A percentile compares a stretch with the other conserved stretches of the same genome.
Evolutionary conservation across 1,140 invertebrate genomes (phyloP).

Genomic region (Euschistus heros): DNA sequence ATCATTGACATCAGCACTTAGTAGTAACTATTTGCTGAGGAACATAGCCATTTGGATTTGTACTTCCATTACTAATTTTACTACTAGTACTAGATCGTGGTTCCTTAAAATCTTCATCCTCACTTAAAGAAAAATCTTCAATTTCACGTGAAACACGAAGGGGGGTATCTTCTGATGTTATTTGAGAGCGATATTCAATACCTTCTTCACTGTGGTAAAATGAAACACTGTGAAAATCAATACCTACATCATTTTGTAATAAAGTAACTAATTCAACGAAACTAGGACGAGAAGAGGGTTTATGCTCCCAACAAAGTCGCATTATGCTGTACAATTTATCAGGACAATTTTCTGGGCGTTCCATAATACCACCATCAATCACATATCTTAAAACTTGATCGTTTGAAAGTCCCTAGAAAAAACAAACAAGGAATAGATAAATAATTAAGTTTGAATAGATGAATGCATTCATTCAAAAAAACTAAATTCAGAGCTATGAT

Average conservation of each 20-base stretch:
- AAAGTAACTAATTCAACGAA: conserved; percentile 68
- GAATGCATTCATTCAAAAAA: neutral
- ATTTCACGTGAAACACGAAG: conserved; percentile 30
- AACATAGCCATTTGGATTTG: conserved; percentile 36
- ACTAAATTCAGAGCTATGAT: neutral
- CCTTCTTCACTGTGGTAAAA: conserved; percentile 66
- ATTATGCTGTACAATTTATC: conserved; percentile 80
- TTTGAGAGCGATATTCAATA: conserved; percentile 38
- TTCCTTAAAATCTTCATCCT: conserved; percentile 30
- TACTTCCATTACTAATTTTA: conserved; percentile 38
- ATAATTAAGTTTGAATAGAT: neutral
- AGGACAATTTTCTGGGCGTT: conserved; percentile 86
- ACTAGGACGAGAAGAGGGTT: conserved; percentile 60
- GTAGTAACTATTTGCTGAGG: conserved; percentile 27
- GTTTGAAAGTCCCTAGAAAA: conserved; percentile 52
- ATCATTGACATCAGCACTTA: conserved; percentile 27
- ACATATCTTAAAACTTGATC: conserved; percentile 73
- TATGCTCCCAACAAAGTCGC: conserved; percentile 78
- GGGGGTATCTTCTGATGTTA: conserved; percentile 31
- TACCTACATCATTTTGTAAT: conserved; percentile 45
- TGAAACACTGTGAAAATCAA: conserved; percentile 55
- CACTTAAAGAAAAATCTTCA: conserved; percentile 32
- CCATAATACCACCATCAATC: conserved; percentile 82
- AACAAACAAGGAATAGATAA: neutral
- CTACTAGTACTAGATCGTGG: conserved; percentile 35